phyloP scores from a whole-genome alignment of 2,113 vertebrate genomes.

The Hyperopisus bebe region DNA sequence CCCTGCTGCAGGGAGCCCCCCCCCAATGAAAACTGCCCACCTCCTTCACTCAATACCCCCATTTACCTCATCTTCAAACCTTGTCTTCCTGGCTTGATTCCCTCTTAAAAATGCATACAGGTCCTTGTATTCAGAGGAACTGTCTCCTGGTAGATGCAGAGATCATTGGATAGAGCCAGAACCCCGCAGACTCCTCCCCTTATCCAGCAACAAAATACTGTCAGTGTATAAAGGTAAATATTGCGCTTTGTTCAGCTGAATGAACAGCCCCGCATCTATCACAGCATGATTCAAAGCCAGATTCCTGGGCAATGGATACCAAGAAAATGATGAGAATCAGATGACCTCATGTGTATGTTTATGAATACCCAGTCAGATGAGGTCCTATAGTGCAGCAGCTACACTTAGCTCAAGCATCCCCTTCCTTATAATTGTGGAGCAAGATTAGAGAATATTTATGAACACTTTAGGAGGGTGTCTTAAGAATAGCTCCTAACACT shows the following conservation, averaged over 20 bases:
- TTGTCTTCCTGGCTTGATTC: background rate
- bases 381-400: background rate
- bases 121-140: background rate
- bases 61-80: background rate
- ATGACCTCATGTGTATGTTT: background rate
- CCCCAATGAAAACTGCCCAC: background rate
- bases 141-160: background rate
- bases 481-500: background rate
- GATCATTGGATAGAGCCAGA: background rate
- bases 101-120: background rate
- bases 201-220: background rate
- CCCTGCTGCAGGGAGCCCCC: background rate
- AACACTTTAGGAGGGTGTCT: background rate
- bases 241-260: background rate
- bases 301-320: background rate
- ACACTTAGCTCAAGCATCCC: background rate
- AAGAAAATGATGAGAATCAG: background rate
- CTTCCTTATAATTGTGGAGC: background rate
- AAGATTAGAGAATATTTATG: background rate
- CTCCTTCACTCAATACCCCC: background rate
- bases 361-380: background rate
- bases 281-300: background rate
- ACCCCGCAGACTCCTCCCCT: background rate
- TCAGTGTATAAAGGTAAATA: background rate
- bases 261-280: background rate